Base-by-base conservation (phyloP, 1,140 invertebrate species). In the Latrodectus geometricus region DNA sequence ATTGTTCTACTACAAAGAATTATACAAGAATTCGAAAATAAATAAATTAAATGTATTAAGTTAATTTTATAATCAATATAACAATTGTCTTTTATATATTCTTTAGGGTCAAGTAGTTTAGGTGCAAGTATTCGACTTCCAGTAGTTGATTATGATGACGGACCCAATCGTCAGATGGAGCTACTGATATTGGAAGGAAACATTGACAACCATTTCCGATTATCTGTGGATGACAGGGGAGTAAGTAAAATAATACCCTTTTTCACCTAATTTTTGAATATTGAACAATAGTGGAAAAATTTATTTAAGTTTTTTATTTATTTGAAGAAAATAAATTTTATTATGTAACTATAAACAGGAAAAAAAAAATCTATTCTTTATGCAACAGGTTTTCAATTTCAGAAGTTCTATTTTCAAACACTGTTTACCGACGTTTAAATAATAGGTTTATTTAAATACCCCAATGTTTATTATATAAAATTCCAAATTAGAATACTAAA, bases 171-270 rank as follows among this genome's bases (percentile, higher is more conserved):
- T 56, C 87, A 90, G 54, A 90, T 92, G 49, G 88, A 90, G 14
- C 91, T 92, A 86, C 89, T 89, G 50, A 91, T 92, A 68, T 90
- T 90, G 21, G 90, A 91, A 86, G 92, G 92, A 23, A 91, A 92
- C 76, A 88, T 88, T 11, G 89, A 90, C 49, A 89, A 90, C n/a
- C 88, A 90, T 70, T 90, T 90, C 74, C 52, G 88, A 61, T 81
- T 90, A 20, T 89, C 88, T 65, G 89, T 89, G 8, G 89, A 90
- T 83, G 89, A 90, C 69, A 83, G 85, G 73, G 89, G 89, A 52
- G 88, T 88, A 83, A 68, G 66, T 52, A 69, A 69, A 3, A n/a
- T 69, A 61, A 2, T 2, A 61, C 17, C 54, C 2, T 61, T 17
- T 17, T 61, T 61, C 17, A 14, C 8, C 3, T 61, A 61, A 61